These are phyloP conservation scores for Macquaria ambigua DNA, from an alignment of 2,113 vertebrate species.

Conservation along the genomic window DNA sequence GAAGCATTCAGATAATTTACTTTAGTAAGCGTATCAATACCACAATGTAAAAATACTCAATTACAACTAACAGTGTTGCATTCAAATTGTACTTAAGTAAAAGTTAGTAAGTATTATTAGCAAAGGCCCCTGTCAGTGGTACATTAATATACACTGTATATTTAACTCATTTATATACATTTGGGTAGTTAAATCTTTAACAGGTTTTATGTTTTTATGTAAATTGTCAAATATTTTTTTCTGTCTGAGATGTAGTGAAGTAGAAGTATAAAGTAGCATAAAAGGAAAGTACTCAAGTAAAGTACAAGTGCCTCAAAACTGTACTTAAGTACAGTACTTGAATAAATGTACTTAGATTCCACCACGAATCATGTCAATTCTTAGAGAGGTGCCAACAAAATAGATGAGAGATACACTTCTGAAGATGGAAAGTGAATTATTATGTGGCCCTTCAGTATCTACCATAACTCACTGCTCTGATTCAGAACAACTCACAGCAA, in stretches of 20 bases:
- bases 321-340: background rate
- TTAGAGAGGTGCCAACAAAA: background rate
- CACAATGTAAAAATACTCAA: background rate
- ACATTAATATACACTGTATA: background rate
- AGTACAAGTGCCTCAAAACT: background rate
- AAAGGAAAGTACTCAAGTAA: background rate
- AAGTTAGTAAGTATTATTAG: background rate
- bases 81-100: background rate
- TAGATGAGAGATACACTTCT: background rate
- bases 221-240: background rate
- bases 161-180: background rate
- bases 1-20: background rate
- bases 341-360: background rate
- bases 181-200: background rate
- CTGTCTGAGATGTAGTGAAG: background rate
- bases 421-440: too few species aligned
- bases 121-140: background rate
- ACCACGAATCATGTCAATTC: background rate
- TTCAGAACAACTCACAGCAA: background rate
- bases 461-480: background rate
- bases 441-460: background rate
- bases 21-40: background rate
- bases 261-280: background rate
- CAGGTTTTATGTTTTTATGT: background rate
- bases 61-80: background rate